Conservation (phyloP, 2,113 vertebrate species). For the Catharus bicknelli region DNA sequence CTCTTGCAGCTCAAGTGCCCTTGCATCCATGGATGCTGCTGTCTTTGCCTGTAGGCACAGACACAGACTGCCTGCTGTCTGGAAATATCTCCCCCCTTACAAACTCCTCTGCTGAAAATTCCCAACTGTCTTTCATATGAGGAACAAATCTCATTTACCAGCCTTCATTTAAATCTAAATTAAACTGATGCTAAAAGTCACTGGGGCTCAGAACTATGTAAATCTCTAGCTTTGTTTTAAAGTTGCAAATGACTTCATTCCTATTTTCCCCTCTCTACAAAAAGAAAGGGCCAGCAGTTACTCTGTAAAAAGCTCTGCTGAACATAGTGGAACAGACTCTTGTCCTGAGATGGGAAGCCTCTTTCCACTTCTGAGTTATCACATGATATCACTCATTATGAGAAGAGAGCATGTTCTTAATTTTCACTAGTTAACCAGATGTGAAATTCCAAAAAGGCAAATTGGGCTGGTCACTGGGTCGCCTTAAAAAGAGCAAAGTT, state of each 20-base stretch:
- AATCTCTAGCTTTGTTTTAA: constrained; percentile 24
- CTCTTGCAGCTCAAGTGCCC: background rate
- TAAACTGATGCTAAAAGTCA: constrained; percentile 39
- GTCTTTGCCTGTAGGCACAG: constrained; percentile 43
- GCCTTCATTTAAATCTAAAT: constrained; percentile 56
- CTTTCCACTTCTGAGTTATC: background rate
- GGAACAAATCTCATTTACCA: constrained; percentile 48
- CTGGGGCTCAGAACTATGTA: constrained; percentile 11
- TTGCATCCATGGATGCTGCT: background rate
- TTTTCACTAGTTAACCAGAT: background rate
- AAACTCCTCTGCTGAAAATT: constrained; percentile 31
- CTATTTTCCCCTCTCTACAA: background rate
- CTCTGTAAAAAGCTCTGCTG: background rate
- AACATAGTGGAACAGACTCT: background rate
- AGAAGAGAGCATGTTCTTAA: background rate
- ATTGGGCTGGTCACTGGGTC: background rate
- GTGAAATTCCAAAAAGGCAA: background rate
- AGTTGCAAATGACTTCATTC: background rate
- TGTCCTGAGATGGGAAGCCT: background rate
- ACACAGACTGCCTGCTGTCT: constrained; percentile 47
- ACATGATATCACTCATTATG: background rate
- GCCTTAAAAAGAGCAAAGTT: background rate
- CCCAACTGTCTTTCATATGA: background rate
- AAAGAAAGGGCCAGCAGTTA: background rate
- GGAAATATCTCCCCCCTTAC: background rate